These are phyloP conservation scores for Lysandra coridon DNA, from an alignment of 2,888 invertebrate species.

Conservation along the genomic window DNA sequence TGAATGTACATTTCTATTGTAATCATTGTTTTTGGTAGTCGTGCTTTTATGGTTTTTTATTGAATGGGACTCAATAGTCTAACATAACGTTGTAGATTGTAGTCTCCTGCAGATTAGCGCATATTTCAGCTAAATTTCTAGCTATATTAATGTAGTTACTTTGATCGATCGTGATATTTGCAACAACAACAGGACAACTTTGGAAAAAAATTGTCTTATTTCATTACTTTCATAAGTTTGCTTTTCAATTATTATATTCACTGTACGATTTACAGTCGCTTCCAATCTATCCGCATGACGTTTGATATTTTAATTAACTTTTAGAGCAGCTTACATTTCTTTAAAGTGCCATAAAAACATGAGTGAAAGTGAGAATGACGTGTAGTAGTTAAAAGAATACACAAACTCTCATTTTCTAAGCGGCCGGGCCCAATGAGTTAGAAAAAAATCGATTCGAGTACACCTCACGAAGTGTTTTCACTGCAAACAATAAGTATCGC, in stretches of 20 bases:
- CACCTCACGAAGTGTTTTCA: constrained; percentile 26
- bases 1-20: constrained; percentile 26
- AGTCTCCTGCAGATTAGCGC: not conserved
- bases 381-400: constrained; percentile 26
- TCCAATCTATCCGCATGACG: constrained; percentile 9
- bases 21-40: not conserved
- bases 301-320: constrained; percentile 1
- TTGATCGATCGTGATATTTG: not conserved
- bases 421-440: constrained; percentile 11
- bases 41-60: not conserved
- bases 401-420: constrained; percentile 27
- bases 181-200: not conserved
- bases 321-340: not conserved
- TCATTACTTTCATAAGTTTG: not conserved
- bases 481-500: not conserved
- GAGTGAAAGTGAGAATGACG: constrained; percentile 24
- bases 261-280: not conserved
- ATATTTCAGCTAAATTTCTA: no score
- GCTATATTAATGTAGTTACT: not conserved
- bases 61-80: not conserved
- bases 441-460: not conserved
- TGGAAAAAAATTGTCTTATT: not conserved
- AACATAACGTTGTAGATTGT: not conserved
- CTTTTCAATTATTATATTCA: not conserved
- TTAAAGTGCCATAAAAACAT: constrained; percentile 10